phyloP scores from a whole-genome alignment of 2,113 vertebrate species.

The Girardinichthys multiradiatus region DNA sequence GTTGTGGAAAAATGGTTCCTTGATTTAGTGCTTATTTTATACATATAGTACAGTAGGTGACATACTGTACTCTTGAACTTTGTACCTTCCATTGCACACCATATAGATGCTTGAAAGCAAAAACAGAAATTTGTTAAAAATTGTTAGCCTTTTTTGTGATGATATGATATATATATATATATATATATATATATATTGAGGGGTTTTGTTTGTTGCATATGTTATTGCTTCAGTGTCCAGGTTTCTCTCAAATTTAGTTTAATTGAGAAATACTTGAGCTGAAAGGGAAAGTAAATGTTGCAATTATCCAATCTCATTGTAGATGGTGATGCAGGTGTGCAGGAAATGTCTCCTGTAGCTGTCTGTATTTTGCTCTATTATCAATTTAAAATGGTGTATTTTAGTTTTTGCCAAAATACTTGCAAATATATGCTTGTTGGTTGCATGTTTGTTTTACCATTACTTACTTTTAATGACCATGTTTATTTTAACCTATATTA shows the following conservation, averaged over 20 bases:
- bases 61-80: background rate
- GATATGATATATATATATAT: background rate
- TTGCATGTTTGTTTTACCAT: background rate
- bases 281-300: too few relatives aligned
- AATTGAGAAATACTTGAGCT: too few relatives aligned
- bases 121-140: background rate
- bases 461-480: background rate
- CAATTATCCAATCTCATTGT: too few relatives aligned
- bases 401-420: too few relatives aligned
- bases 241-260: too few relatives aligned
- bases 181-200: background rate
- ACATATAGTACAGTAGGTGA: background rate
- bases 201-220: too few relatives aligned
- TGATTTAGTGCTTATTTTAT: background rate
- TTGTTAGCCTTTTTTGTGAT: background rate
- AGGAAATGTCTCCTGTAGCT: too few relatives aligned
- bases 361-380: background rate
- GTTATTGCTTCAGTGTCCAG: too few relatives aligned
- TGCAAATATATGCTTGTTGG: background rate
- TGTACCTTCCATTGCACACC: background rate
- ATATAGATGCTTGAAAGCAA: conserved; percentile 5
- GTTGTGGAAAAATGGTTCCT: background rate
- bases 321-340: too few relatives aligned
- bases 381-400: background rate
- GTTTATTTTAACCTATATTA: background rate